Evolutionary conservation across 2,113 vertebrate species (phyloP).

Genomic region (sheep (Ovis aries)): DNA sequence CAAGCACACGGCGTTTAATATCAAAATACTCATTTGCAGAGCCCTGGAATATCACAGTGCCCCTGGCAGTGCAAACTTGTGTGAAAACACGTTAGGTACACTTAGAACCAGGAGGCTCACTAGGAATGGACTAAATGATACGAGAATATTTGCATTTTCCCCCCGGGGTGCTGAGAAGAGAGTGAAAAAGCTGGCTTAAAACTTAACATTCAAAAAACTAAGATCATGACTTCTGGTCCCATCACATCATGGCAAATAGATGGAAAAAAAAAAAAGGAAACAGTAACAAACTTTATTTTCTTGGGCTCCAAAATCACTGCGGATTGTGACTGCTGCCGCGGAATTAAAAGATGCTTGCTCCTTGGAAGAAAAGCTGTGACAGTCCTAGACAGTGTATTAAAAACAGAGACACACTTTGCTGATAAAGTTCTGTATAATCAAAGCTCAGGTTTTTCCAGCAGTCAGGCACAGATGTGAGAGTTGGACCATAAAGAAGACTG

Average conservation of each 20-base stretch:
- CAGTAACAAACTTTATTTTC: not conserved
- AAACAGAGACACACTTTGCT: not conserved
- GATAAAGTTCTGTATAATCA: not conserved
- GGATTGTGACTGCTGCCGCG: not conserved
- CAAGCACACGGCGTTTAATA: rapidly evolving
- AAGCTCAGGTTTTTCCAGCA: not conserved
- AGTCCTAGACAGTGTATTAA: not conserved
- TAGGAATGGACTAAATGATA: not conserved
- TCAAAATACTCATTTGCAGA: not conserved
- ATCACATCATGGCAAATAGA: not conserved
- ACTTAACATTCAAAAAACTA: not conserved
- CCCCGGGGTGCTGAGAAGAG: not conserved
- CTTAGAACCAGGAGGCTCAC: not conserved
- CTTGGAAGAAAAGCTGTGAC: not conserved
- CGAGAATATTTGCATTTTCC: too few relatives aligned
- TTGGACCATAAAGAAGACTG: not conserved
- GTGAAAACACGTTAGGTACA: rapidly evolving
- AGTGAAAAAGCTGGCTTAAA: not conserved
- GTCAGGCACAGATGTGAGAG: not conserved
- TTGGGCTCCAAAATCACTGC: not conserved
- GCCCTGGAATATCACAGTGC: not conserved
- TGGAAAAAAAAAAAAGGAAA: not conserved
- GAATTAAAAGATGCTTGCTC: not conserved
- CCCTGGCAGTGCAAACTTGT: not conserved
- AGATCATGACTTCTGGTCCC: not conserved